Evolutionary conservation across 1,140 invertebrate species (phyloP).

Genomic region (Bombus sylvicola): DNA sequence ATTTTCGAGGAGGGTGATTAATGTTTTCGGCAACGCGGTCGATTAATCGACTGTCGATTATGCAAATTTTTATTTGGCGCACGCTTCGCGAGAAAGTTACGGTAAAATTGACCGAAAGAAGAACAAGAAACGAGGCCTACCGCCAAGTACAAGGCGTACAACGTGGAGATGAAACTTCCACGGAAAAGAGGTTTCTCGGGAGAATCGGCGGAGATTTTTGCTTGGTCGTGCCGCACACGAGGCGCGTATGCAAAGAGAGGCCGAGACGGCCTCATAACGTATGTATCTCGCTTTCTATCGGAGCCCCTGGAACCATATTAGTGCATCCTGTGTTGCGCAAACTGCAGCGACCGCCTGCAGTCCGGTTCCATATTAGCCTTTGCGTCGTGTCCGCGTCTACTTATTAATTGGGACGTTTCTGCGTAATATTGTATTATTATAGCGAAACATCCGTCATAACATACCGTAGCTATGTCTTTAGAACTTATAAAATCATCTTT

Average conservation of each 20-base stretch:
- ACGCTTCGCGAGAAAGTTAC: slow-evolving; percentile 29
- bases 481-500: background rate
- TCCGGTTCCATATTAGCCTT: slow-evolving; percentile 62
- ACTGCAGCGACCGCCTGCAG: slow-evolving; percentile 53
- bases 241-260: slow-evolving; percentile 61
- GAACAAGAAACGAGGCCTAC: slow-evolving; percentile 21
- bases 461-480: background rate
- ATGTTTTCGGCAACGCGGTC: background rate
- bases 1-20: slow-evolving; percentile 21
- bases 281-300: slow-evolving; percentile 70
- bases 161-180: slow-evolving; percentile 10
- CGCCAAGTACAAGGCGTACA: background rate
- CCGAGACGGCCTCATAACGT: slow-evolving; percentile 61
- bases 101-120: slow-evolving; percentile 22
- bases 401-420: slow-evolving; percentile 51
- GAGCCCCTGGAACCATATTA: slow-evolving; percentile 63
- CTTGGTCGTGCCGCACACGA: slow-evolving; percentile 17
- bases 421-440: slow-evolving; percentile 34
- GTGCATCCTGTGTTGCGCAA: slow-evolving; percentile 68
- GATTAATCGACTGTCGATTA: slow-evolving; percentile 26
- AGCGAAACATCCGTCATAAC: background rate
- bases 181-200: slow-evolving; percentile 45
- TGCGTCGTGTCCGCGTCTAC: slow-evolving; percentile 23
- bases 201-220: slow-evolving; percentile 51
- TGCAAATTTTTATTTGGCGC: slow-evolving; percentile 35